Evolutionary conservation across 2,888 invertebrate species (phyloP), one percentile per base, ranked within the genome.

Genomic region (Caenorhabditis sp.): DNA sequence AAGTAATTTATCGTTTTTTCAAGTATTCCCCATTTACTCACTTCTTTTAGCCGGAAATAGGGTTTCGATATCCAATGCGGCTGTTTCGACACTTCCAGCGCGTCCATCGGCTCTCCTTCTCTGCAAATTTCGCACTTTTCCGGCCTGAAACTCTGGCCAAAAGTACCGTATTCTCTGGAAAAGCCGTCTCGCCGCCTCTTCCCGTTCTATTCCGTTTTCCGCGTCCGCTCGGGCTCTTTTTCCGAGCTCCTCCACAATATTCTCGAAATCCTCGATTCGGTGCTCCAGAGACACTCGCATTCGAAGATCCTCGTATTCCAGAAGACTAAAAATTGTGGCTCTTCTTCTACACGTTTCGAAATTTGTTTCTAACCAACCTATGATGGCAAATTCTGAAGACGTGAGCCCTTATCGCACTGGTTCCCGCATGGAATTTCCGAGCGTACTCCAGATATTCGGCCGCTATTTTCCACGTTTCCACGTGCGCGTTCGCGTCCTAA

Each of bases 361-460:
- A 13, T 4, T 8, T 13, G 8, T 30, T 32, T 3, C 1, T 15
- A 46, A n/a, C 15, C 22, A 5, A 92, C 95, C 94, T 92, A 91
- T 96, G 95, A 90, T 98, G 96, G 87, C 95, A 95, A 79, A 99
- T 92, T 91, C 98, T 97, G 90, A 99, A 99, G 50, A 98, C 91
- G 91, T 99, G 98, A 0, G 98, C 98, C 82, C 98, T 92, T 63
- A 95, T 92, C 87, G 93, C 96, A 0, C 96, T 95, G 53, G 93
- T 91, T 9, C 95, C 95, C 85, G 95, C 95, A 4, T 96, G 95
- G 90, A 94, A 94, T 85, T 92, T 90, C 81, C 94, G 92, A 0
- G 93, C 94, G 75, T 95, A 91, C 59, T 94, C 92, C 80, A 97
- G 91, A 90, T 97, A 97, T 89, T 96, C 95, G 52, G 92, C 89